Percentiles rank a stretch among this genome's conserved stretches.
Evolutionary conservation across 2,113 vertebrate species (phyloP).

Genomic region (Thinocorus orbignyianus): DNA sequence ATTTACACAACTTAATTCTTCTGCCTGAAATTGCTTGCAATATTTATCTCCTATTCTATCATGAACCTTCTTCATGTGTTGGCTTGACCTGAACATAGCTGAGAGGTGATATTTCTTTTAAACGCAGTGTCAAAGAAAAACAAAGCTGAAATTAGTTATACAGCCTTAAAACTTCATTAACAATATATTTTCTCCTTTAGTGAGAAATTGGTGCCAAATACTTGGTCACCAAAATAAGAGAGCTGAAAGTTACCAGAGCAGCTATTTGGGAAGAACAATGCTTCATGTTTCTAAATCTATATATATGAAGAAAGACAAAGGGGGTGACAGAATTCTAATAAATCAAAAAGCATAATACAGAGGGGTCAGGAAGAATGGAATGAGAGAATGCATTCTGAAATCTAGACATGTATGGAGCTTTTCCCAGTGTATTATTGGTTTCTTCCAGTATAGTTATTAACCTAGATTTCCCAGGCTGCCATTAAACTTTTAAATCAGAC

Average conservation of each 20-base stretch:
- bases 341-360: fast-evolving
- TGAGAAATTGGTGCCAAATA: background rate
- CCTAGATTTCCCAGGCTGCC: background rate
- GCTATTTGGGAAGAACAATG: background rate
- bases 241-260: background rate
- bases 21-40: background rate
- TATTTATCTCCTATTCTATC: background rate
- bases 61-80: background rate
- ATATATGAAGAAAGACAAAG: background rate
- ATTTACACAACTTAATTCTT: background rate
- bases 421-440: background rate
- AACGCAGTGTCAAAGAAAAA: background rate
- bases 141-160: background rate
- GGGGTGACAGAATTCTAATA: background rate
- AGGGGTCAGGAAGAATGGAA: background rate
- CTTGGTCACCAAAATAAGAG: background rate
- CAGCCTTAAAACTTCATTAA: background rate
- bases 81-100: background rate
- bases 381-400: background rate
- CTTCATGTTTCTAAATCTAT: background rate
- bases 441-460: background rate
- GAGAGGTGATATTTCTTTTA: background rate
- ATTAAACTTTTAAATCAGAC: background rate
- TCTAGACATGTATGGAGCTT: background rate
- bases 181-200: background rate